These are phyloP conservation scores for Xenentodon cancila DNA, from an alignment of 2,797 vertebrate genomes.

Conservation along the genomic window DNA sequence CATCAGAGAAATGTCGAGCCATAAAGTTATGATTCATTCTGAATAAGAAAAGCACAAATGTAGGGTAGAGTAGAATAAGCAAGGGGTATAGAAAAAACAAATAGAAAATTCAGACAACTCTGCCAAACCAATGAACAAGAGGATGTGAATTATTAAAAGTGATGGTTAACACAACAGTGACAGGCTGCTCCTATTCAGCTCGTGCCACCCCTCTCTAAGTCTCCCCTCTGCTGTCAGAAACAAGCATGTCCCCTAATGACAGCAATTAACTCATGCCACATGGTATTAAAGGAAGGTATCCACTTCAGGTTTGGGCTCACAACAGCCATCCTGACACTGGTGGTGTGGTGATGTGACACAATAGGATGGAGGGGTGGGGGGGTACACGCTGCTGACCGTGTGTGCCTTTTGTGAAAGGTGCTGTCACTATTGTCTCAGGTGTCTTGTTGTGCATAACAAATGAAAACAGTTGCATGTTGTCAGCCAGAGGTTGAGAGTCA, in stretches of 20 bases:
- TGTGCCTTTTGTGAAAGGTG: constrained; percentile 29
- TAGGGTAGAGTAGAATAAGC: constrained; percentile 13
- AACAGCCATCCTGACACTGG: constrained; percentile 38
- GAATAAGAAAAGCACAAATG: constrained; percentile 22
- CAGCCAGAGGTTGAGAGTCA: constrained; percentile 26
- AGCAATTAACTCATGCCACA: constrained; percentile 18
- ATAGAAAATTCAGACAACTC: not conserved
- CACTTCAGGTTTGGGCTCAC: constrained; percentile 32
- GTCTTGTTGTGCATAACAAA: constrained; percentile 2
- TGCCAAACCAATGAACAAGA: not conserved
- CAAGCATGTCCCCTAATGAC: constrained; percentile 42
- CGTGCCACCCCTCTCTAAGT: no score
- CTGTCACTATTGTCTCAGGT: constrained; percentile 14
- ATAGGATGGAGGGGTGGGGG: constrained; percentile 27
- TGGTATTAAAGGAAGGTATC: constrained; percentile 56
- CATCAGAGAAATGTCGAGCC: constrained; percentile 35
- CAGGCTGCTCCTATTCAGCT: no score
- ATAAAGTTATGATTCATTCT: constrained; percentile 27
- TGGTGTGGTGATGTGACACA: constrained; percentile 20
- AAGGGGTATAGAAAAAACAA: not conserved
- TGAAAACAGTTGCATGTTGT: constrained; percentile 7
- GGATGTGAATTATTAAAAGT: no score
- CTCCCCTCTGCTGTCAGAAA: constrained; percentile 23
- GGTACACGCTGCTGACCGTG: constrained; percentile 23
- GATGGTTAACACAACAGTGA: not conserved